Evolutionary conservation across 2,888 invertebrate species (phyloP), one percentile per base, ranked within the genome.

Genomic region (Heliconius ethilla): DNA sequence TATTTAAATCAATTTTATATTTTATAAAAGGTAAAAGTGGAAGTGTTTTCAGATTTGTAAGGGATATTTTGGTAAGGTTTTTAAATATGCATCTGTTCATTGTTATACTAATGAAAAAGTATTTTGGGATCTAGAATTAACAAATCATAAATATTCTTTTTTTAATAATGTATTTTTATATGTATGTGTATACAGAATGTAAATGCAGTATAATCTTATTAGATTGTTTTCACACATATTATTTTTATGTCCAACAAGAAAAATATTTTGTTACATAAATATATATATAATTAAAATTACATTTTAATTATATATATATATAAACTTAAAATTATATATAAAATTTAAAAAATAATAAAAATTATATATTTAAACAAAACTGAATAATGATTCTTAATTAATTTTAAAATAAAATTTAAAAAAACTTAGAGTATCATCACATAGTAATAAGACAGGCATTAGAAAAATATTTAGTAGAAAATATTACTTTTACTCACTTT

Each of bases 21-120:
- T 18, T 51, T 18, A 51, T 22, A 18, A 51, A 51, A 51, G 5
- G n/a, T 2, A 67, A 67, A n/a, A 67, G 33, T 67, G 11, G 6
- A 9, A 33, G 37, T 67, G 66, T 67, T 67, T 37, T 67, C 4
- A 37, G 66, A 67, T 67, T 67, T 67, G 11, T 67, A 22, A 37
- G 37, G 11, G 9, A 67, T 4, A 25, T 67, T 67, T 69, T 45
- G 69, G 69, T 69, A 69, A 69, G 69, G 69, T 40, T 45, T 69
- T 25, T 63, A 63, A 40, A 13, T 63, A 27, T 27, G 7, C 5
- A 25, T 27, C 63, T 27, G 25, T 5, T 63, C 4, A 63, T 63
- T 63, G 25, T 27, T 13, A 25, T n/a, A 62, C 27, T 59, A 59
- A 27, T 63, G 27, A 63, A 4, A n/a, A 10, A n/a, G 9, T n/a